Percentiles rank a stretch among this genome's conserved stretches.
Evolutionary conservation across 2,888 invertebrate genomes (phyloP).

Genomic region (Oscheius sp.): DNA sequence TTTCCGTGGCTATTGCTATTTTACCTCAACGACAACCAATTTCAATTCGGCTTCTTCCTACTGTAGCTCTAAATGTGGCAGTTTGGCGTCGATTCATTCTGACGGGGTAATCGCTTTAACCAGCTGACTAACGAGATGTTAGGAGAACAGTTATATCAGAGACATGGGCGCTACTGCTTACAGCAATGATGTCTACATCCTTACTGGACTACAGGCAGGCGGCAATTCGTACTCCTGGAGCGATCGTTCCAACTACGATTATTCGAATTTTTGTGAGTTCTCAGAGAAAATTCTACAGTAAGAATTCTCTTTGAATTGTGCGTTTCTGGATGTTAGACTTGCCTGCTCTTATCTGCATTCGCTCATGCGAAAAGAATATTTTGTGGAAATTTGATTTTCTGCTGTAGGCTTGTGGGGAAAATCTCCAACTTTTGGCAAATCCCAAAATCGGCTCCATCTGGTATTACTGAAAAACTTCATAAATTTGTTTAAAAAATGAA

Average conservation of each 20-base stretch:
- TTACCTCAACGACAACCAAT: neutral
- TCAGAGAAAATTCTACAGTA: no score
- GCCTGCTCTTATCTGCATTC: no score
- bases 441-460: no score
- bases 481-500: no score
- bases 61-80: neutral
- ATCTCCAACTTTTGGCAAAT: no score
- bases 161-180: neutral
- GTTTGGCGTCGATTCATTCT: neutral
- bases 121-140: neutral
- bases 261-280: no score
- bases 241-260: neutral
- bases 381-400: no score
- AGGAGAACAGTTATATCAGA: conserved; percentile 8
- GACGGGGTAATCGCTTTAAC: neutral
- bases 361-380: no score
- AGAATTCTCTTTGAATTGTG: no score
- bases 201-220: neutral
- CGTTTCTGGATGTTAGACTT: no score
- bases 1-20: neutral
- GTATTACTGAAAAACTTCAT: no score
- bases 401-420: no score
- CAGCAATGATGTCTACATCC: neutral
- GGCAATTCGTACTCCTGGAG: neutral
- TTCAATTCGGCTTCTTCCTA: neutral